These are phyloP conservation scores for Ellobium chinense DNA, from an alignment of 2,888 invertebrate species.

Conservation along the genomic window DNA sequence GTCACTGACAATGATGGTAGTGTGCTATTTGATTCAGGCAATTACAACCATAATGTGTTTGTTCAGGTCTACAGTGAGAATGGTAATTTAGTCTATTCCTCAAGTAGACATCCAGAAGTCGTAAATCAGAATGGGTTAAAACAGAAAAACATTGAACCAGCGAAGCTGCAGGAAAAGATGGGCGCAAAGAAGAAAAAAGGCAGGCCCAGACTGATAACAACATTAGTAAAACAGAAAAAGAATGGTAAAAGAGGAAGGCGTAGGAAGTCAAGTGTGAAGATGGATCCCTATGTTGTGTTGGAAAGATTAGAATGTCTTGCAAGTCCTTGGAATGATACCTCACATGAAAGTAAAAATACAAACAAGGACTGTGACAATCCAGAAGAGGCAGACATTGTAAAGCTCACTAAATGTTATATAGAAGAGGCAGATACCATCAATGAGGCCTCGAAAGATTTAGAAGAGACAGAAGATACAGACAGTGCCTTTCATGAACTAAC, in stretches of 20 bases:
- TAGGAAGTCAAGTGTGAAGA: neutral
- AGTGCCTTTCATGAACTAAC: neutral
- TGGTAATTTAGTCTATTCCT: neutral
- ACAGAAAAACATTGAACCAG: neutral
- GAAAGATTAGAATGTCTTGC: neutral
- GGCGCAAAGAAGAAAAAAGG: neutral
- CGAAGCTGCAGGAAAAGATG: neutral
- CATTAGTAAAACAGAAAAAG: neutral
- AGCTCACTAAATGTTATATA: neutral
- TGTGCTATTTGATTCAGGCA: neutral
- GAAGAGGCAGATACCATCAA: neutral
- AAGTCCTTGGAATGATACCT: too few species aligned
- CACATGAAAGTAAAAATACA: too few species aligned
- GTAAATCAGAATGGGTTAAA: neutral
- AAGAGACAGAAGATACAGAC: too few species aligned
- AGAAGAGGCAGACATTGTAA: neutral
- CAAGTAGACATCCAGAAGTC: neutral
- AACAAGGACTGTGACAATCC: neutral
- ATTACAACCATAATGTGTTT: neutral
- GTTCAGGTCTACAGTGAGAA: neutral
- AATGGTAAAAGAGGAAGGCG: neutral
- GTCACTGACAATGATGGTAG: neutral
- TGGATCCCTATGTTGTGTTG: neutral
- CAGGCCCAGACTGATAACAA: neutral
- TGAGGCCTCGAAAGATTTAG: neutral